Percentiles rank a stretch among this genome's conserved stretches.
Evolutionary conservation across 2,888 invertebrate species (phyloP).

Genomic region (Axea sp.): DNA sequence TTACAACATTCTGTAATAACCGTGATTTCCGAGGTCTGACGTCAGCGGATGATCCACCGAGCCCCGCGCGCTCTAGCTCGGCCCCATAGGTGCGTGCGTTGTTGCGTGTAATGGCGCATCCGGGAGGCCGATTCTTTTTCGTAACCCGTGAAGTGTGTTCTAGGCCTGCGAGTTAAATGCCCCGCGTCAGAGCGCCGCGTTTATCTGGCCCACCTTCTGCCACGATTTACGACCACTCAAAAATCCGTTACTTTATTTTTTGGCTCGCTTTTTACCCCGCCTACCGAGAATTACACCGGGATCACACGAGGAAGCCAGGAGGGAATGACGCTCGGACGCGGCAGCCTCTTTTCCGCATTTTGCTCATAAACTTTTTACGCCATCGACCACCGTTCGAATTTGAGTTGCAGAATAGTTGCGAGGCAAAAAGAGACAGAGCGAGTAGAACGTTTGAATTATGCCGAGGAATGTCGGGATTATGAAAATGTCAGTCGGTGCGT

Average conservation of each 20-base stretch:
- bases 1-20: constrained; percentile 76
- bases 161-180: constrained; percentile 13
- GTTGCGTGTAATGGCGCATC: constrained; percentile 48
- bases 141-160: not conserved
- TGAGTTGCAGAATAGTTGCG: constrained; percentile 7
- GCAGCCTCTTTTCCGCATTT: constrained; percentile 25
- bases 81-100: no score
- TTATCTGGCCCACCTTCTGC: constrained; percentile 36
- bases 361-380: constrained; percentile 39
- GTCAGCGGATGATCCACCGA: constrained; percentile 36
- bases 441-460: not conserved
- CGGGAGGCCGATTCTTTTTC: constrained; percentile 59
- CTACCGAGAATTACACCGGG: constrained; percentile 12
- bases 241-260: constrained; percentile 59
- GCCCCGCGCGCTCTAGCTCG: no score
- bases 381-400: not conserved
- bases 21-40: constrained; percentile 61
- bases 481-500: not conserved
- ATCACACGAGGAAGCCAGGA: constrained; percentile 36
- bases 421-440: not conserved
- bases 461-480: constrained; percentile 4
- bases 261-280: constrained; percentile 36
- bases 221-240: constrained; percentile 66
- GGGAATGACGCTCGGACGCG: not conserved
- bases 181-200: not conserved